Percentiles rank a stretch among this genome's conserved stretches.
These are phyloP conservation scores for Microctenopoma steveboyesi DNA, from an alignment of 2,797 vertebrate genomes.

Conservation along the genomic window DNA sequence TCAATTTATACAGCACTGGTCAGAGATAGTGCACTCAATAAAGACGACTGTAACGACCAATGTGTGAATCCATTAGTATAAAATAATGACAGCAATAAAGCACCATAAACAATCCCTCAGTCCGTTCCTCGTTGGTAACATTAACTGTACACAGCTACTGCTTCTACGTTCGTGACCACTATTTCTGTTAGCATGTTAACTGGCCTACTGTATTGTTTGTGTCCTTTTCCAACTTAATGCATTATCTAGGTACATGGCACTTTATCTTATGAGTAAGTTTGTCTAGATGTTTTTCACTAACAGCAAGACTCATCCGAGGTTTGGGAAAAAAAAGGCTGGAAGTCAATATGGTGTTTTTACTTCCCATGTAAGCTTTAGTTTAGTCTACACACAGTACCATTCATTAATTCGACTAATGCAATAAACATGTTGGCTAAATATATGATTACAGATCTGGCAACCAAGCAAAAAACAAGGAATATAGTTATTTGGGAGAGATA, in stretches of 20 bases:
- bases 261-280: conserved; percentile 18
- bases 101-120: conserved; percentile 35
- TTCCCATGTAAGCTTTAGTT: conserved; percentile 5
- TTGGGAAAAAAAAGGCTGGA: not conserved
- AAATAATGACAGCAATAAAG: conserved; percentile 23
- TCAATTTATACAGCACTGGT: conserved; percentile 32
- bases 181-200: conserved; percentile 18
- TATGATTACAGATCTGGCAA: conserved; percentile 1
- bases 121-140: conserved; percentile 21
- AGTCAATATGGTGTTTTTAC: not conserved
- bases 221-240: conserved; percentile 21
- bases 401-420: conserved; percentile 4
- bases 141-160: conserved; percentile 36
- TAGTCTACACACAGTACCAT: conserved; percentile 9
- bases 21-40: conserved; percentile 42
- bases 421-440: not conserved
- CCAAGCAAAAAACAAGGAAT: not conserved
- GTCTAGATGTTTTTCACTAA: not conserved
- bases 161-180: conserved; percentile 26
- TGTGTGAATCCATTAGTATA: conserved; percentile 26
- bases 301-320: not conserved
- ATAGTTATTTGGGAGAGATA: conserved; percentile 1
- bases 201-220: conserved; percentile 18
- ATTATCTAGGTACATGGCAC: conserved; percentile 52
- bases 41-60: conserved; percentile 18